Evolutionary conservation across 2,888 invertebrate species (phyloP).

Genomic region (Drosophila recens): DNA sequence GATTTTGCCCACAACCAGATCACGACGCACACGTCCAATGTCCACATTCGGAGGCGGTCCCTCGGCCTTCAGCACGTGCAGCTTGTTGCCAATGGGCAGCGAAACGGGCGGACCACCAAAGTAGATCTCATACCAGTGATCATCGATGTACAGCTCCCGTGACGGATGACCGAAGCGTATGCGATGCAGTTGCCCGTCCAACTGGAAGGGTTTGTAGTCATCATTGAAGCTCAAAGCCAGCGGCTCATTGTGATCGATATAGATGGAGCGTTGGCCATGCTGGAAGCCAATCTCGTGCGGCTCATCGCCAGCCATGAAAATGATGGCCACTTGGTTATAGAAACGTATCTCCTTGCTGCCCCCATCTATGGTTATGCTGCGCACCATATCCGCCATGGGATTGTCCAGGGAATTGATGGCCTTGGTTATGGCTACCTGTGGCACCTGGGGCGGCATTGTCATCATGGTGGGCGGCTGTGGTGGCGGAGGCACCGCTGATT

Average conservation of each 20-base stretch:
- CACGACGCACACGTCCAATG: conserved; percentile 93
- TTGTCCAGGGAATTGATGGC: conserved; percentile 86
- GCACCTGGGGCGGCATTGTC: conserved; percentile 59
- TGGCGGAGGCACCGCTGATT: conserved; percentile 57
- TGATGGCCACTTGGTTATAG: conserved; percentile 93
- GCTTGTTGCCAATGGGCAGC: conserved; percentile 91
- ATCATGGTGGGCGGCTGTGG: conserved; percentile 63
- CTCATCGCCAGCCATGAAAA: conserved; percentile 94
- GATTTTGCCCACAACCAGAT: conserved; percentile 94
- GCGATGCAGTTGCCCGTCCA: conserved; percentile 90
- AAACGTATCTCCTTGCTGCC: conserved; percentile 92
- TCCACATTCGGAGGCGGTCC: conserved; percentile 97
- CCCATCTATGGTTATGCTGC: conserved; percentile 93
- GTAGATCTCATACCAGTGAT: conserved; percentile 95
- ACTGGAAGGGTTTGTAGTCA: conserved; percentile 90
- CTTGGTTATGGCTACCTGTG: conserved; percentile 55
- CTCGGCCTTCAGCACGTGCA: conserved; percentile 92
- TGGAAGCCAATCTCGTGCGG: conserved; percentile 94
- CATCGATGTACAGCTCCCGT: conserved; percentile 95
- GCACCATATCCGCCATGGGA: conserved; percentile 89
- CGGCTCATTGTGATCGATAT: conserved; percentile 91
- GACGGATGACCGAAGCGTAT: conserved; percentile 96
- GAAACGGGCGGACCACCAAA: conserved; percentile 95
- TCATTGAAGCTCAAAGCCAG: conserved; percentile 89
- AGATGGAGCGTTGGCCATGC: conserved; percentile 90